A percentile compares a stretch with the other conserved stretches of the same genome.
phyloP scores from a whole-genome alignment of 35 echinoderm and acorn worm genomes.

The Holothuria glaberrima region DNA sequence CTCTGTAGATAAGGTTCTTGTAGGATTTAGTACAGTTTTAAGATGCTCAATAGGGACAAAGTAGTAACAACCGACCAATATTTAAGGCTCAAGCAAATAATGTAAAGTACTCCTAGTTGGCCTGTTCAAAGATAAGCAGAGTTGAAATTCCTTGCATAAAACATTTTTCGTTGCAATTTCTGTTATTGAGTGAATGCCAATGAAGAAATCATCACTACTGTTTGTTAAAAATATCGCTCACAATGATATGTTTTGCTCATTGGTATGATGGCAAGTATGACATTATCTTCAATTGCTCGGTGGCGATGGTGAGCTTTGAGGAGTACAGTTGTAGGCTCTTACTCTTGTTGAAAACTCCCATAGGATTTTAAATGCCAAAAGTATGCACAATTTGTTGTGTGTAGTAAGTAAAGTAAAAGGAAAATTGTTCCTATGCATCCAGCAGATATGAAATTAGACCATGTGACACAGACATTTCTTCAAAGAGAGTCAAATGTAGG shows the following conservation, averaged over 20 bases:
- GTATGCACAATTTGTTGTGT: too few species aligned
- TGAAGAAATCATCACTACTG: too few species aligned
- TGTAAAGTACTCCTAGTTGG: background rate
- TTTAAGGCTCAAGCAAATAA: background rate
- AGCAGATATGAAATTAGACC: slow-evolving; percentile 5
- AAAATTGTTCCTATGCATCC: too few species aligned
- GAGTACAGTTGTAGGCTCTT: too few species aligned
- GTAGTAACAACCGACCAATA: background rate
- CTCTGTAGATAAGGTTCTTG: slow-evolving; percentile 11
- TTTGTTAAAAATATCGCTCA: too few species aligned
- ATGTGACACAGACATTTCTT: background rate
- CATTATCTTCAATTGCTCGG: background rate
- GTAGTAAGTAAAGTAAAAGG: too few species aligned
- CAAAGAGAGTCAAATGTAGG: slow-evolving; percentile 3
- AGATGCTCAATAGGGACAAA: background rate
- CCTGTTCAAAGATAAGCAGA: background rate
- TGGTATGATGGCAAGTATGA: background rate
- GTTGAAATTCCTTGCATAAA: background rate
- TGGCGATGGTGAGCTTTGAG: too few species aligned
- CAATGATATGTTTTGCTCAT: too few species aligned
- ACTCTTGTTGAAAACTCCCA: too few species aligned
- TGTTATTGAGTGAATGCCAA: background rate
- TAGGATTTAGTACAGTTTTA: slow-evolving; percentile 2
- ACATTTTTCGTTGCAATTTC: too few species aligned
- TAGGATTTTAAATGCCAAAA: too few species aligned